Evolutionary conservation across 2,888 invertebrate genomes (phyloP).

Genomic region (Plutella xylostella): DNA sequence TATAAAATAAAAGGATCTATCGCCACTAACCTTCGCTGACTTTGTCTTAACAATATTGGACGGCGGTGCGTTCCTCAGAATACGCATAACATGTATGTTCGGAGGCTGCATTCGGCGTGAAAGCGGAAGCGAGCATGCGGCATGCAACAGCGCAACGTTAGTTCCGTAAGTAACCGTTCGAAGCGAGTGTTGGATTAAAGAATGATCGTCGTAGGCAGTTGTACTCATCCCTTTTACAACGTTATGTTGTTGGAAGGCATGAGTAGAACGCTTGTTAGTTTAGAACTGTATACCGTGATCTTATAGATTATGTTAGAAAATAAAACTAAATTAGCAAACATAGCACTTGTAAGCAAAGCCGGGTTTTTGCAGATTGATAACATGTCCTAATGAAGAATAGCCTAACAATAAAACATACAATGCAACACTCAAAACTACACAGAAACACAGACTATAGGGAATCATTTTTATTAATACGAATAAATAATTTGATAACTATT

Average conservation of each 20-base stretch:
- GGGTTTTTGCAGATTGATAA: too few species aligned
- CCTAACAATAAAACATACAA: too few species aligned
- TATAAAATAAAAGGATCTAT: too few species aligned
- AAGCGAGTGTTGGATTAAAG: background rate
- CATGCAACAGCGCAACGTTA: conserved; percentile 38
- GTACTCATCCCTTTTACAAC: too few species aligned
- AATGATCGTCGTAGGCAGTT: background rate
- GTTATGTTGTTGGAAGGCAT: too few species aligned
- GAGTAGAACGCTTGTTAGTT: too few species aligned
- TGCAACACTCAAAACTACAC: too few species aligned
- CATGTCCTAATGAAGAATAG: too few species aligned
- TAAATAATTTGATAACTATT: conserved; percentile 15
- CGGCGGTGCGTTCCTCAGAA: conserved; percentile 87
- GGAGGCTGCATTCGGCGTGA: conserved; percentile 69
- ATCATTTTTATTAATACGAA: conserved; percentile 25
- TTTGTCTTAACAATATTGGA: conserved; percentile 87
- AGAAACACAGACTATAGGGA: conserved; percentile 26
- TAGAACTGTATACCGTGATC: too few species aligned
- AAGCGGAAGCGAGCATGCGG: conserved; percentile 39
- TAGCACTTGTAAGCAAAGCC: too few species aligned
- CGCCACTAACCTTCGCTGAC: conserved; percentile 82
- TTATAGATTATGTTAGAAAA: too few species aligned
- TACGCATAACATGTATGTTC: conserved; percentile 83
- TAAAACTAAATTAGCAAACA: too few species aligned
- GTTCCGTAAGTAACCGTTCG: background rate